Evolutionary conservation across 2,888 invertebrate species (phyloP).

Genomic region (Schizaphis graminum): DNA sequence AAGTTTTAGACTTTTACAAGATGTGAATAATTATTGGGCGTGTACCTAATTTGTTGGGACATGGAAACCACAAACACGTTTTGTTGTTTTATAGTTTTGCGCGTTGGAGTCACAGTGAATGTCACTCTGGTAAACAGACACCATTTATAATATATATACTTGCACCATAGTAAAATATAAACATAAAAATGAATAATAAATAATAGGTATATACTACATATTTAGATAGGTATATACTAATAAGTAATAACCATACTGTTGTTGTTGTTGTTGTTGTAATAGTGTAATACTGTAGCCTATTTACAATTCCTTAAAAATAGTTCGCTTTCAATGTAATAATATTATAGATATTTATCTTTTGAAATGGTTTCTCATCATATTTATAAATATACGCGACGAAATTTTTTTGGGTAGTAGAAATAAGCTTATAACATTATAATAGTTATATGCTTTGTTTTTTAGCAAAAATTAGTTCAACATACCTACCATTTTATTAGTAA

Average conservation of each 20-base stretch:
- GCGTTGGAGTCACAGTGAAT: background rate
- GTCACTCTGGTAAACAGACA: background rate
- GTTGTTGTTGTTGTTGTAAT: too few species aligned
- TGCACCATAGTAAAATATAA: background rate
- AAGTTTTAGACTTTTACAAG: background rate
- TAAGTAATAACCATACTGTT: background rate
- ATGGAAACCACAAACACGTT: conserved; percentile 3
- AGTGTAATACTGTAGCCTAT: background rate
- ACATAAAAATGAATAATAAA: background rate
- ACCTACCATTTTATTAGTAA: too few species aligned
- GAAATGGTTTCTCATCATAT: too few species aligned
- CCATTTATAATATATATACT: background rate
- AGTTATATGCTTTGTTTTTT: too few species aligned
- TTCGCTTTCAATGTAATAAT: background rate
- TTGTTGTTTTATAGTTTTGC: background rate
- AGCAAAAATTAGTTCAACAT: too few species aligned
- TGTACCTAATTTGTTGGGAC: background rate
- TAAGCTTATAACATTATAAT: too few species aligned
- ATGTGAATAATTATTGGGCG: background rate
- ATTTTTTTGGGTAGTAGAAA: too few species aligned
- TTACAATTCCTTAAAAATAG: background rate
- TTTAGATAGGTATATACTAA: background rate
- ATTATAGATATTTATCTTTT: background rate
- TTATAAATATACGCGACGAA: too few species aligned
- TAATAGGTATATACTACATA: too few species aligned